A percentile compares a stretch with the other conserved stretches of the same genome.
phyloP scores from a whole-genome alignment of 2,888 invertebrate genomes.

The Tortricodes alternella region DNA sequence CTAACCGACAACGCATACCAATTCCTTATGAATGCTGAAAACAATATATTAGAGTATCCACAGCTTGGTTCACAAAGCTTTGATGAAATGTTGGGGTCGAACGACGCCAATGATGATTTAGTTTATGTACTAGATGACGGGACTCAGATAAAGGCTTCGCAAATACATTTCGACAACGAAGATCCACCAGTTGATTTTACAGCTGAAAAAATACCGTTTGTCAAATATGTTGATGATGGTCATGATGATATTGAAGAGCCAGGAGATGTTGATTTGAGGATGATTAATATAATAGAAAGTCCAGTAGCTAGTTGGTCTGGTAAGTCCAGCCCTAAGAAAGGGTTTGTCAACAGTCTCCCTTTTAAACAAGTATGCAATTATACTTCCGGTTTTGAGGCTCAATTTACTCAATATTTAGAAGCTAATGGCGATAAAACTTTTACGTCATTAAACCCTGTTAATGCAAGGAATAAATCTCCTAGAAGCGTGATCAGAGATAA shows the following conservation, averaged over 20 bases:
- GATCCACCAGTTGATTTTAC: constrained; percentile 65
- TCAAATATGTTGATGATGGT: constrained; percentile 55
- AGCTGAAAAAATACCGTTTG: constrained; percentile 67
- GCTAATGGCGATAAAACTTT: constrained; percentile 54
- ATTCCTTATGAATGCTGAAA: constrained; percentile 64
- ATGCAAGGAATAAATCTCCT: constrained; percentile 58
- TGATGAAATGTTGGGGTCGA: constrained; percentile 48
- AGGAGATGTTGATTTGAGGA: constrained; percentile 39
- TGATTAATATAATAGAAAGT: constrained; percentile 64
- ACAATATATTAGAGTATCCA: constrained; percentile 40
- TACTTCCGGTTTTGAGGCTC: constrained; percentile 65
- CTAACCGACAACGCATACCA: constrained; percentile 69
- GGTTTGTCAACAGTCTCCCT: constrained; percentile 65
- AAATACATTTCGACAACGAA: constrained; percentile 77
- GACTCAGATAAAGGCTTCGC: constrained; percentile 73
- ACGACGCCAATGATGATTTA: constrained; percentile 49
- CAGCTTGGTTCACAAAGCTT: constrained; percentile 41
- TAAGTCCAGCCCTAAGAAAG: constrained; percentile 57
- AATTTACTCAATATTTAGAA: constrained; percentile 69
- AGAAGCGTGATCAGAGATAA: constrained; percentile 55
- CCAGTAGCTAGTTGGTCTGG: constrained; percentile 56
- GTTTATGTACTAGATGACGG: constrained; percentile 73
- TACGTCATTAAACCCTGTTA: constrained; percentile 53
- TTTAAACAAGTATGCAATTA: constrained; percentile 70
- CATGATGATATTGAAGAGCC: constrained; percentile 47